Evolutionary conservation across 2,113 vertebrate genomes (phyloP), one percentile per base, ranked within the genome.

Genomic region (Perccottus glenii): DNA sequence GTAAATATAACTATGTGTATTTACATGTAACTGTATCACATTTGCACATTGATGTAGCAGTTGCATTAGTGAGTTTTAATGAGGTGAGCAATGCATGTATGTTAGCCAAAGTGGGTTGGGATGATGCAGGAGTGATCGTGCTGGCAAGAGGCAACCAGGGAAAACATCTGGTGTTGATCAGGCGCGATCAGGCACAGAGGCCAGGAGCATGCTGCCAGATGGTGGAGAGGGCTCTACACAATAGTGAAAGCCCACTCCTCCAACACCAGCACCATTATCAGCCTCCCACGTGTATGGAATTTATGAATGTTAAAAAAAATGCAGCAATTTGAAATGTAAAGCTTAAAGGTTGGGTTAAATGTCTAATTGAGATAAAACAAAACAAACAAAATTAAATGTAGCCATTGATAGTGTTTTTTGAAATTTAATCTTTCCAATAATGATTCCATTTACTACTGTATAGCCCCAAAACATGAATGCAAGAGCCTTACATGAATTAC

Each of bases 91-190:
- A 64, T n/a, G 12, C 57, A 62, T 75, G 67, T 70, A 68, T 65
- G 75, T 73, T 60, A 60, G 77, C 81, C 55, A 73, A 73, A 78
- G 77, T 83, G 71, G 71, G 80, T 70, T 55, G 81, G 27, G 71
- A 72, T 75, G 78, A 83, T 77, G 79, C 73, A 70, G 85, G 70
- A 83, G 72, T 79, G 77, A 83, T 84, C 84, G 81, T 89, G 68
- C 71, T 85, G 78, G 79, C 81, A 57, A 71, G 58, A 62, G 5
- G 73, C 64, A 83, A 83, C 76, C 79, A 84, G 85, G 85, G 88
- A 87, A 82, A 91, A 91, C 89, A 91, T 90, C 88, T 91, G 91
- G 75, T 85, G 78, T 85, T 89, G 85, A 86, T 91, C 87, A 90
- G 82, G 77, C 71, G 60, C 67, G 77, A 88, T 87, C 78, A 64